Evolutionary conservation across 2,888 invertebrate species (phyloP), one percentile per base, ranked within the genome.

Genomic region (Phyllotreta striolata): DNA sequence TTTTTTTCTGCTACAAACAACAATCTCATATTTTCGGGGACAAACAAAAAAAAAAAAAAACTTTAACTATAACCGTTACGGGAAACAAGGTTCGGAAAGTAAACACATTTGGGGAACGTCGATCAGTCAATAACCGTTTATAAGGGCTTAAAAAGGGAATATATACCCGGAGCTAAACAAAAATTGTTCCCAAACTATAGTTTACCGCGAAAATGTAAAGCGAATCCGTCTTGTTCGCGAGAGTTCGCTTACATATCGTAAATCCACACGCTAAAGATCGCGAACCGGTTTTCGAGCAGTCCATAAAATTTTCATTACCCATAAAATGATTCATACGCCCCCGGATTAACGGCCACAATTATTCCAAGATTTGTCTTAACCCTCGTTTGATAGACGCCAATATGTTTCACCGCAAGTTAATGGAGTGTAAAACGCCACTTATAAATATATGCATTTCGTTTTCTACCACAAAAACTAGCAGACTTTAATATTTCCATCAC

Each of bases 321-420:
- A 66, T 68, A 68, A 68, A 68, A 63, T 66, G 66, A 62, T 57
- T 62, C 63, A 62, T 65, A 40, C 57, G 39, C 61, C 24, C 24
- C 24, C 14, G 47, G 55, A 62, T 63, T 63, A 63, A 63, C 47
- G 35, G 38, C 49, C 40, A 24, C 54, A 57, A 43, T 61, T 61
- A 64, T 57, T 54, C 41, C 46, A n/a, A 54, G 60, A 63, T 66
- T 66, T 63, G 66, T 66, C 63, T 57, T 60, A 8, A 35, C 55
- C 39, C 24, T 49, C 41, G 37, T 63, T 63, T 63, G 44, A 61
- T 57, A 54, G 61, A 41, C 51, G 54, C 46, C 57, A 63, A 57
- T 63, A 63, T 39, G 52, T 57, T 63, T 52, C 41, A 46, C 7
- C 39, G 35, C 12, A 8, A 49, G 10, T 44, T 51, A 52, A 57